phyloP scores from a whole-genome alignment of 2,113 vertebrate genomes.

The Psittacara wagleri region DNA sequence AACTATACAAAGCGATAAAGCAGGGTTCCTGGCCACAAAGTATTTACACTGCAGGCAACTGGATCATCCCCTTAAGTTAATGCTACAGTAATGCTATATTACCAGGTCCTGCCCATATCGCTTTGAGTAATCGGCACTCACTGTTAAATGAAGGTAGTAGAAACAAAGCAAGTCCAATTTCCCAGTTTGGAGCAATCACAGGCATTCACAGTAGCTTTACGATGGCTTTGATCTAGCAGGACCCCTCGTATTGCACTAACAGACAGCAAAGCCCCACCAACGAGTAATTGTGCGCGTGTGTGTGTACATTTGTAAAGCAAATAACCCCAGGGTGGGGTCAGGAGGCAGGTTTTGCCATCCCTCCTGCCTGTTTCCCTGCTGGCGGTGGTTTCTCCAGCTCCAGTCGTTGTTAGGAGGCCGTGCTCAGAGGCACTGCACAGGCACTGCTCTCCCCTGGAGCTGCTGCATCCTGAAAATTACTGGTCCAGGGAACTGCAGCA shows the following conservation, averaged over 20 bases:
- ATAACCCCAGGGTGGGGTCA: fast-evolving
- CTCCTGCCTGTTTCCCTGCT: fast-evolving
- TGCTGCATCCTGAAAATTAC: not conserved
- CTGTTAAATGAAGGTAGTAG: slow-evolving; percentile 86
- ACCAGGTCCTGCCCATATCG: slow-evolving; percentile 99
- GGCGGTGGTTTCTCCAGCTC: not conserved
- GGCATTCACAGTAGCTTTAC: slow-evolving; percentile 65
- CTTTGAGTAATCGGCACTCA: slow-evolving; percentile 99
- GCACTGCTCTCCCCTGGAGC: not conserved
- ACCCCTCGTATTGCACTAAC: slow-evolving; percentile 81
- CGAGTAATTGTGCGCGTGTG: not conserved
- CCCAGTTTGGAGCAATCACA: slow-evolving; percentile 20
- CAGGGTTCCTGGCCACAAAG: slow-evolving; percentile 98
- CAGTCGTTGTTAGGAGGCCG: not conserved
- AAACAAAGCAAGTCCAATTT: slow-evolving; percentile 75
- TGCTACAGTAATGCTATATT: slow-evolving; percentile 91
- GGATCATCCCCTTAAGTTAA: slow-evolving; percentile 94
- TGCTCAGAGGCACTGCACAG: fast-evolving
- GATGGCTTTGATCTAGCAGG: slow-evolving; percentile 77
- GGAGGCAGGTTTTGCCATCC: not conserved
- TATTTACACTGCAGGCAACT: slow-evolving; percentile 98
- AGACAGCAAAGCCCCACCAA: slow-evolving; percentile 61
- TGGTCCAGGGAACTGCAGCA: not conserved
- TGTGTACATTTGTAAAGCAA: not conserved
- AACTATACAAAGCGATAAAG: slow-evolving; percentile 99